phyloP scores from a whole-genome alignment of 2,888 invertebrate genomes.

The Apamea crenata region DNA sequence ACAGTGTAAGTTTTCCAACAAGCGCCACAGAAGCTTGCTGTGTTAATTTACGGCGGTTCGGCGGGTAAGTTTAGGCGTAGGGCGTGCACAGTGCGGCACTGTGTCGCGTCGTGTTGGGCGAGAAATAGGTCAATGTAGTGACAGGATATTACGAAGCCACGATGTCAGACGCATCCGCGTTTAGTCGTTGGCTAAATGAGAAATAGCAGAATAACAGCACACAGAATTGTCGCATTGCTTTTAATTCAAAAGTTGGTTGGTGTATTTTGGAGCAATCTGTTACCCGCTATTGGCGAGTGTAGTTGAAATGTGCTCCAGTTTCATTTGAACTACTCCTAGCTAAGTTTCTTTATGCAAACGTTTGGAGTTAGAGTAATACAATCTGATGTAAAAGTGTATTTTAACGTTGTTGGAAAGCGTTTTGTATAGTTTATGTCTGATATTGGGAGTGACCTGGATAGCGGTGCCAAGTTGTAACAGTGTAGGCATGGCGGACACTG shows the following conservation, averaged over 20 bases:
- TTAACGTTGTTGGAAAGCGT: slow-evolving; percentile 48
- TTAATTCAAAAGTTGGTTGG: slow-evolving; percentile 64
- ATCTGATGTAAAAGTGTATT: slow-evolving; percentile 56
- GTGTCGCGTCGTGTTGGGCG: slow-evolving; percentile 70
- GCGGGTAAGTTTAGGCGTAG: slow-evolving; percentile 63
- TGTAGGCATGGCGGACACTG: slow-evolving; percentile 10
- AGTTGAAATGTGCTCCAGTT: slow-evolving; percentile 50
- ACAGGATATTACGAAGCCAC: slow-evolving; percentile 89
- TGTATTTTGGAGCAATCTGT: slow-evolving; percentile 61
- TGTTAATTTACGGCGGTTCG: slow-evolving; percentile 65
- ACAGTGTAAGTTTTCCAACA: slow-evolving; percentile 72
- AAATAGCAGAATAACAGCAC: slow-evolving; percentile 80
- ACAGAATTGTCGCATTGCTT: slow-evolving; percentile 62
- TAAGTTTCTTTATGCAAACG: slow-evolving; percentile 60
- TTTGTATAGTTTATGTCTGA: slow-evolving; percentile 44
- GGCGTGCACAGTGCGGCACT: slow-evolving; percentile 67
- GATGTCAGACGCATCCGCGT: slow-evolving; percentile 84
- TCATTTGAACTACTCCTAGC: slow-evolving; percentile 42
- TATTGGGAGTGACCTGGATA: slow-evolving; percentile 50
- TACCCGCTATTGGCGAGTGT: slow-evolving; percentile 54
- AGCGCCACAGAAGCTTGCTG: slow-evolving; percentile 64
- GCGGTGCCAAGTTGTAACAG: slow-evolving; percentile 45
- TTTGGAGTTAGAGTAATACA: slow-evolving; percentile 39
- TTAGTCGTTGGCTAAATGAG: slow-evolving; percentile 84
- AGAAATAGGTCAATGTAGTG: slow-evolving; percentile 82